phyloP scores from a whole-genome alignment of 2,797 vertebrate species.

The Podarcis siculus region DNA sequence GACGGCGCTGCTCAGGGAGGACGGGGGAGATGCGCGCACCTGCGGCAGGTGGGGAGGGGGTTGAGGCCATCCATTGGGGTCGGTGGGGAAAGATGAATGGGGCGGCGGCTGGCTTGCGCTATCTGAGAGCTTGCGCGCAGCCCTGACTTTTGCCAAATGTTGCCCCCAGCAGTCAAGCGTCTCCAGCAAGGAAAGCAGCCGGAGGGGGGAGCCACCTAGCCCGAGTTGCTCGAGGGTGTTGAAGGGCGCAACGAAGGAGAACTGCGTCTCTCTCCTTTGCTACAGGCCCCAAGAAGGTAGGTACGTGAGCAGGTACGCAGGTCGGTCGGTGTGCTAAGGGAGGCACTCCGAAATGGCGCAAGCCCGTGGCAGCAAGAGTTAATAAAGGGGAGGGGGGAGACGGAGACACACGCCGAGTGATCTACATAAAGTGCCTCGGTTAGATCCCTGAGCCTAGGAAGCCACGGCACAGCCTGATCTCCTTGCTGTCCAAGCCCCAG shows the following conservation, averaged over 20 bases:
- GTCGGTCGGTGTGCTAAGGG: too few relatives aligned
- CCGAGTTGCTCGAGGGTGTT: not conserved
- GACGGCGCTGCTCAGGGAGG: not conserved
- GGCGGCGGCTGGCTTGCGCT: too few relatives aligned
- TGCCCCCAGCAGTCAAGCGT: slow-evolving; percentile 7
- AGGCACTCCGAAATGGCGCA: not conserved
- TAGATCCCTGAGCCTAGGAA: not conserved
- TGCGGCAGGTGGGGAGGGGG: not conserved
- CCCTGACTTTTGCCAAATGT: not conserved
- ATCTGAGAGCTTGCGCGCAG: too few relatives aligned
- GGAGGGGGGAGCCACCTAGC: not conserved
- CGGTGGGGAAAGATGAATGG: not conserved
- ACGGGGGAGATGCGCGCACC: too few relatives aligned
- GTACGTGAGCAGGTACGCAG: too few relatives aligned
- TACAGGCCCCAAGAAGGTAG: not conserved
- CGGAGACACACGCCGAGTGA: not conserved
- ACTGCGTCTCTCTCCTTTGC: not conserved
- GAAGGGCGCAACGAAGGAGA: not conserved
- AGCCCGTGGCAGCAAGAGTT: not conserved
- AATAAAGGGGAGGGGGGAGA: too few relatives aligned
- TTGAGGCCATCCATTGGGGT: not conserved
- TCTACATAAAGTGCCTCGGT: not conserved
- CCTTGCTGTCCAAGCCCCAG: too few relatives aligned
- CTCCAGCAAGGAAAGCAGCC: not conserved
- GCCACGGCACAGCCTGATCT: not conserved